Conservation (phyloP, 2,888 invertebrate species). For the Parthenolecanium corni region DNA sequence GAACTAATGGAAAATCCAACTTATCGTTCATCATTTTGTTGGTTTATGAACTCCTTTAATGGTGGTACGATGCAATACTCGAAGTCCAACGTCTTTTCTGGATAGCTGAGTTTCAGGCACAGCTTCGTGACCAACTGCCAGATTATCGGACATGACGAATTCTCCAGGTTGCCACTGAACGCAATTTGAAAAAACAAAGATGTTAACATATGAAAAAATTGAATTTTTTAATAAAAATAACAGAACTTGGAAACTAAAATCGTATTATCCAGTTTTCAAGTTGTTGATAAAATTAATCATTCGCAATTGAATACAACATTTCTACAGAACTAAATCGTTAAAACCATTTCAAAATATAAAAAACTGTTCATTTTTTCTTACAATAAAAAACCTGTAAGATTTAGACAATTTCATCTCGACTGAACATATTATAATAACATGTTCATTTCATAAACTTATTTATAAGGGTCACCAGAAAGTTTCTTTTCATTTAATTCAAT, state of each 20-base stretch:
- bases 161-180: conserved; percentile 36
- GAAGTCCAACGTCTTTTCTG: conserved; percentile 34
- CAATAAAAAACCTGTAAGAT: no score
- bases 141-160: conserved; percentile 36
- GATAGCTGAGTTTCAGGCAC: conserved; percentile 35
- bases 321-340: no score
- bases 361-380: no score
- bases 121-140: conserved; percentile 36
- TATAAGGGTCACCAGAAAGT: no score
- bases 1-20: background rate
- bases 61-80: conserved; percentile 36
- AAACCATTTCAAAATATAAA: no score
- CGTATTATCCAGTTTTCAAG: background rate
- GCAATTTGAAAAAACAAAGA: background rate
- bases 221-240: conserved; percentile 18
- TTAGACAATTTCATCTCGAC: no score
- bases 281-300: background rate
- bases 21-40: conserved; percentile 32
- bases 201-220: background rate
- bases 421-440: no score
- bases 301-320: background rate
- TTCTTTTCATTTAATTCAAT: no score
- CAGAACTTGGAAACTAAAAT: background rate
- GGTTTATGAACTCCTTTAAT: conserved; percentile 34
- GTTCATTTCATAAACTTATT: no score